Conservation (phyloP, 2,888 invertebrate genomes). For the Andricus curvator region DNA sequence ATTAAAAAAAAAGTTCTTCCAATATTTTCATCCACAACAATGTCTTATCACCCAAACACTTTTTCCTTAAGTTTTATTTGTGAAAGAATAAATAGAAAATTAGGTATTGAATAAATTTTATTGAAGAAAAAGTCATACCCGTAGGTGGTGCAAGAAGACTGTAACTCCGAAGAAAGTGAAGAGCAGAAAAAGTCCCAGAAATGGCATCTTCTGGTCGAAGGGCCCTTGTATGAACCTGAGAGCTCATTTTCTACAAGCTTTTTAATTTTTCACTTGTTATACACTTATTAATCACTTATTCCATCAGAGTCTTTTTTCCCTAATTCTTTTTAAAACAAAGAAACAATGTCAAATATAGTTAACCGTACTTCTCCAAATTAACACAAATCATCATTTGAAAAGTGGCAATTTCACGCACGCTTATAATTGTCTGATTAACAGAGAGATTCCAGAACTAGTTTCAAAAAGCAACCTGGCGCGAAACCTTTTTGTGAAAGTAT, state of each 20-base stretch:
- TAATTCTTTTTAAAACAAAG: too few relatives aligned
- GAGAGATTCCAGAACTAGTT: background rate
- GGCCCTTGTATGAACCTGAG: constrained; percentile 4
- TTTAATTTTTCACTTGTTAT: background rate
- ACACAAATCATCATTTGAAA: background rate
- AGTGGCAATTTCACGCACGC: background rate
- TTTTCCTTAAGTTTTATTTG: too few relatives aligned
- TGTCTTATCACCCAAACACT: too few relatives aligned
- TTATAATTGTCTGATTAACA: background rate
- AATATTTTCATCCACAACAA: too few relatives aligned
- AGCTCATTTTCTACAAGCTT: background rate
- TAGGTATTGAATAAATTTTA: too few relatives aligned
- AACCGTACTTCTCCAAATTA: background rate
- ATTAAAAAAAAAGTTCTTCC: too few relatives aligned
- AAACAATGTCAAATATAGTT: background rate
- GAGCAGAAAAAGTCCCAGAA: constrained; percentile 30
- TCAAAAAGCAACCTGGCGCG: background rate
- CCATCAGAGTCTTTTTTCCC: background rate
- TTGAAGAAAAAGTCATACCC: background rate
- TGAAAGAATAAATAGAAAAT: too few relatives aligned
- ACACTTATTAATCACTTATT: constrained; percentile 2
- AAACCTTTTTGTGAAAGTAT: background rate
- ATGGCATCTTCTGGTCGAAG: constrained; percentile 11
- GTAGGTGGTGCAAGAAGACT: constrained; percentile 27
- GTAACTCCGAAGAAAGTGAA: constrained; percentile 29